Evolutionary conservation across 2,797 vertebrate genomes (phyloP).

Genomic region (Jordanella pulchra): DNA sequence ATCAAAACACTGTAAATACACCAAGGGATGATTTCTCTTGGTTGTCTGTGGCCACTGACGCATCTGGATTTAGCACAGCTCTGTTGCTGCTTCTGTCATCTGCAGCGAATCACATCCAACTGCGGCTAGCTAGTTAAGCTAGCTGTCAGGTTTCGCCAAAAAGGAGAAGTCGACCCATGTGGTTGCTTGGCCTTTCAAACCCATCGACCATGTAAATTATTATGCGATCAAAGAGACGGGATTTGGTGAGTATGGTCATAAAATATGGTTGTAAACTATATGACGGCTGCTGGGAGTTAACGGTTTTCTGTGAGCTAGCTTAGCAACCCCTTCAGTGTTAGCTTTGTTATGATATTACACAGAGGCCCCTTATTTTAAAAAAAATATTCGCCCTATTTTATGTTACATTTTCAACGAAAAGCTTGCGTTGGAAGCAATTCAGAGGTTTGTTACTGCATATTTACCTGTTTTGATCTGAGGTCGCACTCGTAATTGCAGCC

Average conservation of each 20-base stretch:
- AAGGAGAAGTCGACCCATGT: slow-evolving; percentile 30
- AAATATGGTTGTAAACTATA: background rate
- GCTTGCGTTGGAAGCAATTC: rapidly evolving
- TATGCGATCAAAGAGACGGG: slow-evolving; percentile 69
- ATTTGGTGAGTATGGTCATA: slow-evolving; percentile 68
- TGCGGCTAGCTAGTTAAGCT: slow-evolving; percentile 26
- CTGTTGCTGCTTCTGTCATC: slow-evolving; percentile 18
- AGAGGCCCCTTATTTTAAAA: background rate
- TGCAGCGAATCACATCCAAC: slow-evolving; percentile 2
- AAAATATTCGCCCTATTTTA: background rate
- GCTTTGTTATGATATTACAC: slow-evolving; percentile 64
- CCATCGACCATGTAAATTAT: slow-evolving; percentile 56
- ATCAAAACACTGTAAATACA: background rate
- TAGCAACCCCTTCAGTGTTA: slow-evolving; percentile 29
- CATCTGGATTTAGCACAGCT: slow-evolving; percentile 69
- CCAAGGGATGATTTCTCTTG: slow-evolving; percentile 4
- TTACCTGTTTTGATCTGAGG: background rate
- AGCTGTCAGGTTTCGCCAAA: slow-evolving; percentile 6
- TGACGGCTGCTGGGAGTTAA: slow-evolving; percentile 23
- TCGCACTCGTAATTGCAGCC: background rate
- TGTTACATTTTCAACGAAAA: background rate
- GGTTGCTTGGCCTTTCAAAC: slow-evolving; percentile 15
- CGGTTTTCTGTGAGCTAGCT: slow-evolving; percentile 21
- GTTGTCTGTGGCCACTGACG: slow-evolving; percentile 38
- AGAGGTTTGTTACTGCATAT: background rate